These are phyloP conservation scores for Rhagoletis zephyria DNA, from an alignment of 1,140 invertebrate genomes.

Conservation along the genomic window DNA sequence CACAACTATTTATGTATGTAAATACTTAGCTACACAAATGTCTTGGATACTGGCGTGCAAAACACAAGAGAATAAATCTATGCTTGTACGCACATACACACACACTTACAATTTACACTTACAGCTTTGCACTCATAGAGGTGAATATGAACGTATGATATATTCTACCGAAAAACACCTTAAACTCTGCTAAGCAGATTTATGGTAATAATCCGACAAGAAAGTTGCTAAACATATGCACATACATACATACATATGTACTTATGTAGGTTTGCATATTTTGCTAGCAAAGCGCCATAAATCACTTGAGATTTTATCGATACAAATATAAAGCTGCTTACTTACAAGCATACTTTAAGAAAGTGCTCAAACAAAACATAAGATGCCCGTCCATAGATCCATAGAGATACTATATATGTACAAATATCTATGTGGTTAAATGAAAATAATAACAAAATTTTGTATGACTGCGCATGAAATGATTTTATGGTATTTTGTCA, in stretches of 20 bases:
- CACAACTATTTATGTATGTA: neutral
- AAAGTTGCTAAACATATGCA: conserved; percentile 20
- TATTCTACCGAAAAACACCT: conserved; percentile 23
- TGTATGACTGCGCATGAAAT: neutral
- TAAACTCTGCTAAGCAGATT: conserved; percentile 28
- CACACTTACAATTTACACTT: neutral
- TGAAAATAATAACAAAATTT: no score
- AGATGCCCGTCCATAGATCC: neutral
- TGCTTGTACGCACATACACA: neutral
- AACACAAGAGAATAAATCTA: neutral
- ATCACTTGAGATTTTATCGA: conserved; percentile 52
- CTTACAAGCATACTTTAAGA: neutral
- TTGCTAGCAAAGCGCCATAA: conserved; percentile 28
- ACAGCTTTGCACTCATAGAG: neutral
- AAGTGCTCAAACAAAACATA: neutral
- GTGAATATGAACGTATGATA: neutral
- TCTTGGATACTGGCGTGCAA: neutral
- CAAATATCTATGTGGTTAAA: neutral
- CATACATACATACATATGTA: neutral
- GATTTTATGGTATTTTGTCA: neutral
- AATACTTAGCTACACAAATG: conserved; percentile 23
- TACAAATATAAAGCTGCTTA: conserved; percentile 35
- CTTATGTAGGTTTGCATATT: neutral
- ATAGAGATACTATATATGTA: neutral
- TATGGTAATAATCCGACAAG: conserved; percentile 39